Conservation (phyloP, 2,113 vertebrate species). For the Sylvietta virens region DNA sequence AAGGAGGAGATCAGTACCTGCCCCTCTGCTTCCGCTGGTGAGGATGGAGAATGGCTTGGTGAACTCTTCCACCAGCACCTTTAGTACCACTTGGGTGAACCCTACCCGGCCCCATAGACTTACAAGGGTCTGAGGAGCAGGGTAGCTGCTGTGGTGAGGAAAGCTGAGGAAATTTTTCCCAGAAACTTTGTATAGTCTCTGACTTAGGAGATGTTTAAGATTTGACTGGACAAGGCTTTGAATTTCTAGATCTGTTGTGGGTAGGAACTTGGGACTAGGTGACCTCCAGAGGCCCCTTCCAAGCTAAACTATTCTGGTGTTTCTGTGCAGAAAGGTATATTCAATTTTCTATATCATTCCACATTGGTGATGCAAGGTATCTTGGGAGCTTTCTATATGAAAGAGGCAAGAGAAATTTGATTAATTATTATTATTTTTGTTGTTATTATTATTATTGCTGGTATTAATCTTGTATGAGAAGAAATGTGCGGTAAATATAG, state of each 20-base stretch:
- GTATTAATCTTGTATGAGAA: not conserved
- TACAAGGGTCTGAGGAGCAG: not conserved
- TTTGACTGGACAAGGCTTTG: not conserved
- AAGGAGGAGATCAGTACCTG: not conserved
- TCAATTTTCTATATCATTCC: constrained; percentile 7
- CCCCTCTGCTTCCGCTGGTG: not conserved
- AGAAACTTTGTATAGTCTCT: not conserved
- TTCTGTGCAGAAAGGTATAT: not conserved
- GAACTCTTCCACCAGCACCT: not conserved
- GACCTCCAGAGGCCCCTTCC: not conserved
- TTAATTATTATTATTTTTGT: not conserved
- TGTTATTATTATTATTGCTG: not conserved
- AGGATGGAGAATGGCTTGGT: not conserved
- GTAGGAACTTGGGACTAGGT: not conserved
- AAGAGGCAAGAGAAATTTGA: not conserved
- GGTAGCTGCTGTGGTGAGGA: not conserved
- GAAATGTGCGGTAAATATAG: not conserved
- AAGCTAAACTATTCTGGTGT: not conserved
- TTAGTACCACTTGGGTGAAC: not conserved
- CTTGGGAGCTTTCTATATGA: not conserved
- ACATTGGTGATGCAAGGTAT: not conserved
- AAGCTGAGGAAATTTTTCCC: not conserved
- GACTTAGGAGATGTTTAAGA: not conserved
- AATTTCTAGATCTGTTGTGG: not conserved
- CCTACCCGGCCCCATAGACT: accelerated